A percentile compares a stretch with the other conserved stretches of the same genome.
phyloP scores from a whole-genome alignment of 2,113 vertebrate species.

The Ancistrus triradiatus region DNA sequence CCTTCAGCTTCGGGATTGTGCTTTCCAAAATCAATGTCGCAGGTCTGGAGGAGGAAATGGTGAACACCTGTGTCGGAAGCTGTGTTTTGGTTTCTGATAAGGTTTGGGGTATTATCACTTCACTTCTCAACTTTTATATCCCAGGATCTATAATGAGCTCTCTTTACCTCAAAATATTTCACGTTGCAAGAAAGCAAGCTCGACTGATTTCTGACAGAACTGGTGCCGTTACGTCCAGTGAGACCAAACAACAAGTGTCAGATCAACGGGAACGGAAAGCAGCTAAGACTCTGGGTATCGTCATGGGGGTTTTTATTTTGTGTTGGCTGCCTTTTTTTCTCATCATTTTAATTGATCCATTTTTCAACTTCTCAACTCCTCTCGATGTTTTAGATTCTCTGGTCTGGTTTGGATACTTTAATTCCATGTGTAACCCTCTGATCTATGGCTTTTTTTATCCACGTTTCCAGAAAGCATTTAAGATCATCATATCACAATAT shows the following conservation, averaged over 20 bases:
- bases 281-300: constrained; percentile 35
- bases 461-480: constrained; percentile 39
- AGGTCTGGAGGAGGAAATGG: constrained; percentile 29
- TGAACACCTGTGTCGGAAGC: constrained; percentile 30
- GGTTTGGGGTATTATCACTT: constrained; percentile 35
- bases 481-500: constrained; percentile 17
- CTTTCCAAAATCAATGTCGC: constrained; percentile 29
- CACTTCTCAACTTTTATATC: constrained; percentile 38
- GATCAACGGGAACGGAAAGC: constrained; percentile 25
- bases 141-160: constrained; percentile 33
- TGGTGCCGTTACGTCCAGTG: background rate
- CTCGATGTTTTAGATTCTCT: constrained; percentile 40
- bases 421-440: constrained; percentile 41
- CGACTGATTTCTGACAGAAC: constrained; percentile 28
- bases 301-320: constrained; percentile 38
- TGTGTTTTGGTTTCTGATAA: constrained; percentile 45
- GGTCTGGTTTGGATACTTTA: constrained; percentile 42
- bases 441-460: constrained; percentile 44
- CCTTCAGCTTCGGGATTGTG: constrained; percentile 35
- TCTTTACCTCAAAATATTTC: constrained; percentile 39
- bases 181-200: constrained; percentile 38
- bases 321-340: constrained; percentile 45
- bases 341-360: constrained; percentile 29
- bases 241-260: constrained; percentile 14
- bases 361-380: constrained; percentile 30